Evolutionary conservation across 2,113 vertebrate species (phyloP).

Genomic region (Dunckerocampus dactyliophorus): DNA sequence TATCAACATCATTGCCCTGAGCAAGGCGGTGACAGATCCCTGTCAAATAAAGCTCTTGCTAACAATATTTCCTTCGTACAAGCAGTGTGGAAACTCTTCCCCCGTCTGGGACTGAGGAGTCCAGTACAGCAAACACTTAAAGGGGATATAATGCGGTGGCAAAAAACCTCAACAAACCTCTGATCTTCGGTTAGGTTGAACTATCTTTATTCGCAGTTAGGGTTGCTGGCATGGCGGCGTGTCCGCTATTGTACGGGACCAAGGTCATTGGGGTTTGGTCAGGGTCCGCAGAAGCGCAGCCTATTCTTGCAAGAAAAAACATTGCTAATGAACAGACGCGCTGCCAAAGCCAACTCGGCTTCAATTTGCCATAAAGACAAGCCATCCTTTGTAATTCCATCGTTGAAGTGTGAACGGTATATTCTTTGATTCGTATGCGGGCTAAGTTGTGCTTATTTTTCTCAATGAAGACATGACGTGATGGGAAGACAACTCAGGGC

Average conservation of each 20-base stretch:
- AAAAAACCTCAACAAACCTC: constrained; percentile 68
- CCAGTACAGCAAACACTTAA: constrained; percentile 74
- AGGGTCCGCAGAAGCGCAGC: constrained; percentile 49
- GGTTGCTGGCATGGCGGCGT: constrained; percentile 66
- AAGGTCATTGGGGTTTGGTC: constrained; percentile 74
- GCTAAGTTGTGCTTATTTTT: constrained; percentile 53
- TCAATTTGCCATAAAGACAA: constrained; percentile 33
- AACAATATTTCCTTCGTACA: no score
- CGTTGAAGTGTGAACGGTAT: constrained; percentile 44
- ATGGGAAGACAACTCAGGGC: no score
- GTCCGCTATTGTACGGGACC: constrained; percentile 64
- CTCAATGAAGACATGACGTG: not conserved
- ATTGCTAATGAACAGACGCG: constrained; percentile 60
- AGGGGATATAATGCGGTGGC: constrained; percentile 66
- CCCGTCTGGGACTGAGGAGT: constrained; percentile 49
- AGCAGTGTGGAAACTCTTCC: no score
- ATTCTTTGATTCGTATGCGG: constrained; percentile 59
- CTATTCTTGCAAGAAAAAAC: constrained; percentile 65
- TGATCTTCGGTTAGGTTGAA: constrained; percentile 66
- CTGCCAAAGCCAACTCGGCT: constrained; percentile 56
- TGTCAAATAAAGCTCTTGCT: no score
- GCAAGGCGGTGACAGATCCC: not conserved
- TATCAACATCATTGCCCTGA: not conserved
- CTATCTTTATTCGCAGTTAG: constrained; percentile 75
- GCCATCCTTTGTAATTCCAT: constrained; percentile 42